These are phyloP conservation scores for Zelostemma sp. DNA, from an alignment of 1,140 invertebrate species.

Conservation along the genomic window DNA sequence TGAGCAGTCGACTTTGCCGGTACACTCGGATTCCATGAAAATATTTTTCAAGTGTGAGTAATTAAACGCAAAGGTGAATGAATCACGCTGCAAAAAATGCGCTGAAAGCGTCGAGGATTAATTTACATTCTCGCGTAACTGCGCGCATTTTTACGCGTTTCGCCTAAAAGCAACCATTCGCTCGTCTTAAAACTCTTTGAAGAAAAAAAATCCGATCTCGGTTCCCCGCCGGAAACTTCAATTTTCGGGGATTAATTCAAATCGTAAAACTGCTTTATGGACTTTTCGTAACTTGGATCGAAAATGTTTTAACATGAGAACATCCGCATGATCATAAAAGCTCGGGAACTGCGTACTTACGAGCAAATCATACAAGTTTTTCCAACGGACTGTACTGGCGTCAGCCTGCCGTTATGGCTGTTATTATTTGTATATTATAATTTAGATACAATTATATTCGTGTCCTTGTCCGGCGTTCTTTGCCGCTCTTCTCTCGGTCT, in stretches of 20 bases:
- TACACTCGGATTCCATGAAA: neutral
- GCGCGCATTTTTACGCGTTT: neutral
- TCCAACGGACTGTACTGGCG: slow-evolving; percentile 66
- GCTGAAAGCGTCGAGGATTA: neutral
- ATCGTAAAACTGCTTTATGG: too few relatives aligned
- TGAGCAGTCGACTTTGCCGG: neutral
- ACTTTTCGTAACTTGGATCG: too few relatives aligned
- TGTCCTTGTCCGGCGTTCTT: slow-evolving; percentile 57
- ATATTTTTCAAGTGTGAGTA: too few relatives aligned
- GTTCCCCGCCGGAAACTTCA: too few relatives aligned
- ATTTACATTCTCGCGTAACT: neutral
- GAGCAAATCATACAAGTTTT: slow-evolving; percentile 49
- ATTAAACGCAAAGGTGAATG: too few relatives aligned
- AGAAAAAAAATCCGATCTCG: too few relatives aligned
- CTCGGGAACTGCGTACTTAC: slow-evolving; percentile 11
- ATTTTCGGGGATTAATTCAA: too few relatives aligned
- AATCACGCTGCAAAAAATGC: neutral
- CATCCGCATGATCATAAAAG: too few relatives aligned
- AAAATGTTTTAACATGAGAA: too few relatives aligned
- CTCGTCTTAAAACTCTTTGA: too few relatives aligned
- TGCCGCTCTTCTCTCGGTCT: slow-evolving; percentile 22
- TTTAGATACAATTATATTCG: slow-evolving; percentile 71
- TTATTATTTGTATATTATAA: slow-evolving; percentile 73
- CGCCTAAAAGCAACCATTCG: too few relatives aligned
- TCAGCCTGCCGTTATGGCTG: slow-evolving; percentile 67